Evolutionary conservation across 2,888 invertebrate genomes (phyloP), one percentile per base, ranked within the genome.

Genomic region (Blomia tropicalis): DNA sequence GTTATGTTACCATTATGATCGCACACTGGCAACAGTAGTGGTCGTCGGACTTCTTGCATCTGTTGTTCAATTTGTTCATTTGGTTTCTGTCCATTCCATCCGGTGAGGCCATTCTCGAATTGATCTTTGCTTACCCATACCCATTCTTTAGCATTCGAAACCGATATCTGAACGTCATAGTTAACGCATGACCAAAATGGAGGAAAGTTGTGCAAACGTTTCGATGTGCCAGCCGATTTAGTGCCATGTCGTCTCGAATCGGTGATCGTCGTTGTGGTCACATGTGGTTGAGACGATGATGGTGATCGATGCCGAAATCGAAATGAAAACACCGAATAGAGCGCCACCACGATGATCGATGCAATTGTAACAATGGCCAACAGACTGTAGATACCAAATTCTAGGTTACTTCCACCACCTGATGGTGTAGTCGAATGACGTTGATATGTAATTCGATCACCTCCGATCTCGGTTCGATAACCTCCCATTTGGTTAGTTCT

Each of bases 81-180:
- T 25, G 29, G 56, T 11, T 51, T 23, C 14, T 51, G 7, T 7
- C 22, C 14, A 23, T 56, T 19, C 19, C 47, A 47, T 19, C 47
- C 7, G 47, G 11, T 47, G 47, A 23, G 11, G 23, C 47, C 47
- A 23, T n/a, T 47, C n/a, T 23, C 36, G 36, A 36, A 36, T 17
- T 36, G 36, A 7, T 36, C 36, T 17, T 27, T 27, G n/a, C 93
- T 92, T 64, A 95, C 79, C 93, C 93, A 95, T 56, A 95, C 92
- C 76, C 76, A 76, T 32, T 66, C 66, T 89, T 89, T 90, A 71
- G 91, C 90, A 70, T 90, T 90, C 30, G 87, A 87, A 4, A 67
- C 68, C 14, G 23, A 25, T 7, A 11, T 47, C 14, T n/a, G 22
- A n/a, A 14, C 27, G 11, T n/a, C 27, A n/a, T 27, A 25, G 51